Conservation (phyloP, 2,113 vertebrate species). For the Eublepharis macularius region DNA sequence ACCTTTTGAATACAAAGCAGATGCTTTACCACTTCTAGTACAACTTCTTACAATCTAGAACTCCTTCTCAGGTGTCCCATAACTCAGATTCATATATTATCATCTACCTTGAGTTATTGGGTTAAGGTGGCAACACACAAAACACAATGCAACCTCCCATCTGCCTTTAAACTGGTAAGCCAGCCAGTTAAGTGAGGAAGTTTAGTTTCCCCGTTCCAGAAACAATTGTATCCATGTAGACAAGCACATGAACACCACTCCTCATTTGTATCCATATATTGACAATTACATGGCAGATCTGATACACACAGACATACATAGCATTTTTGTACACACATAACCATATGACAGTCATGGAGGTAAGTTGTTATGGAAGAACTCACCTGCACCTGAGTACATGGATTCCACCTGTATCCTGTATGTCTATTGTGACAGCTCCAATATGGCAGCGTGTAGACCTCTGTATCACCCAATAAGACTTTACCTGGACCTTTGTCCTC, state of each 20-base stretch:
- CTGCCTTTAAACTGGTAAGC: not conserved
- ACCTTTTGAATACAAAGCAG: too few species aligned
- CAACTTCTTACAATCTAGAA: not conserved
- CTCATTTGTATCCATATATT: not conserved
- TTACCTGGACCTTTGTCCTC: not conserved
- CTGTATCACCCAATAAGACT: not conserved
- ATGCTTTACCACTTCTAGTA: not conserved
- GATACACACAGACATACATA: not conserved
- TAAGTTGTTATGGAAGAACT: not conserved
- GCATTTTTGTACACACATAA: not conserved
- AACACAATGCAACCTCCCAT: not conserved
- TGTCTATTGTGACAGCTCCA: not conserved
- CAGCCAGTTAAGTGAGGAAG: too few species aligned
- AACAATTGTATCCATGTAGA: not conserved
- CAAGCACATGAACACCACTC: not conserved
- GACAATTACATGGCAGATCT: not conserved
- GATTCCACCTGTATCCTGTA: not conserved
- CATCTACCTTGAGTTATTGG: not conserved
- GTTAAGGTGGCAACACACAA: not conserved
- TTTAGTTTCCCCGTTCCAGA: not conserved
- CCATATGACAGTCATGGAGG: not conserved
- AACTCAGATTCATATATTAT: not conserved
- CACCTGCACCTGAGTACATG: not conserved
- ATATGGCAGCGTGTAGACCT: not conserved
- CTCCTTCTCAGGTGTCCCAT: not conserved